These are phyloP conservation scores for Dolichoris vasculosae DNA, from an alignment of 1,140 invertebrate species.

Conservation along the genomic window DNA sequence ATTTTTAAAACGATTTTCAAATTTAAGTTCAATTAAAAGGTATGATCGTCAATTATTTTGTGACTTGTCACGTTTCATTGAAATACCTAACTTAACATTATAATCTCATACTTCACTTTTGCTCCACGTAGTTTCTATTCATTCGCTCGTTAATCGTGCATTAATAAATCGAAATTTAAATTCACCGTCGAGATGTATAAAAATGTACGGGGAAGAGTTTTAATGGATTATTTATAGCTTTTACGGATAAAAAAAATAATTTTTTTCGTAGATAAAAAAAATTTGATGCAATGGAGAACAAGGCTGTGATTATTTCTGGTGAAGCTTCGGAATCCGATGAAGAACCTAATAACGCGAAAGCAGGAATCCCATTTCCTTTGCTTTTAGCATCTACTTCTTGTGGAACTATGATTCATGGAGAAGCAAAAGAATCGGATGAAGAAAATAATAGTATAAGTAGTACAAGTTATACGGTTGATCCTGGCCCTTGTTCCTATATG, in stretches of 20 bases:
- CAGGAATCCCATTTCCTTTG: slow-evolving; percentile 62
- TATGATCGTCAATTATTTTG: background rate
- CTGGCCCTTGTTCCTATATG: slow-evolving; percentile 66
- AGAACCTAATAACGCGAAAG: slow-evolving; percentile 63
- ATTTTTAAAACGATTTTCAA: too few species aligned
- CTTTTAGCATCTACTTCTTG: slow-evolving; percentile 62
- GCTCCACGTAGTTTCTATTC: slow-evolving; percentile 34
- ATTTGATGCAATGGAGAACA: slow-evolving; percentile 58
- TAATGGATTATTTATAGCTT: too few species aligned
- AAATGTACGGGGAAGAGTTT: too few species aligned
- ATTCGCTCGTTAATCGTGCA: background rate
- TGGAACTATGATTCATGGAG: slow-evolving; percentile 70
- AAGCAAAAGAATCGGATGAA: slow-evolving; percentile 72
- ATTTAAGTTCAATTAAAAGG: background rate
- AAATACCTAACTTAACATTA: background rate
- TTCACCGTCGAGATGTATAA: too few species aligned
- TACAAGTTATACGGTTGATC: slow-evolving; percentile 68
- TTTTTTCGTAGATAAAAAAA: background rate
- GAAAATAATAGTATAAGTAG: slow-evolving; percentile 67
- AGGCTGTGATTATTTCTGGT: slow-evolving; percentile 70
- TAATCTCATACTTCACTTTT: background rate
- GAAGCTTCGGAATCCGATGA: slow-evolving; percentile 74
- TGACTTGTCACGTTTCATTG: background rate
- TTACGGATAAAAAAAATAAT: background rate
- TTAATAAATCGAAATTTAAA: slow-evolving; percentile 2